Evolutionary conservation across 2,113 vertebrate species (phyloP), one percentile per base, ranked within the genome.

Genomic region (Psophia crepitans): DNA sequence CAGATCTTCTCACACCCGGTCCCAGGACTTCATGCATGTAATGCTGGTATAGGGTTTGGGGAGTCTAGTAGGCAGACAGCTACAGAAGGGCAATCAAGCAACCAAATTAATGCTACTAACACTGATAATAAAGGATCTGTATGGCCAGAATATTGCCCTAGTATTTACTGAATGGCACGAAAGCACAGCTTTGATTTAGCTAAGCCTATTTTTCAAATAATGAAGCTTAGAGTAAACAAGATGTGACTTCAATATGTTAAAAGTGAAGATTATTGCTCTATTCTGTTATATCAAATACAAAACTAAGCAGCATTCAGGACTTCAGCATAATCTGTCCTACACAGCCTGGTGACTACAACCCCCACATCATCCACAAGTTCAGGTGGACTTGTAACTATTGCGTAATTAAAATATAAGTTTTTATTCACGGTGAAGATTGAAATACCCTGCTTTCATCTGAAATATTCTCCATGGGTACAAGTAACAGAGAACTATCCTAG

Each of bases 161-260:
- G 49, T 44, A 78, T 23, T 63, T 89, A 61, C 9, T 81, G 56
- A 84, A 87, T 46, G 57, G 57, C 46, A 87, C 35, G 46, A 84
- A 81, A 87, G 65, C 37, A 70, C 20, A 89, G 74, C 85, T 94
- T 93, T 95, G 71, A 91, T 91, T 94, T 66, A 78, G 33, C 74
- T 76, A 79, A 93, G 58, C 65, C 74, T 84, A 1, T 85, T 79
- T 97, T 81, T 93, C 77, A 91, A 80, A 75, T 89, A 82, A 79
- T 46, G 69, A 94, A 84, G 81, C 77, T 95, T 49, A 87, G 43
- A 26, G 57, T 79, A 93, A 90, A 70, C 43, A 82, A 89, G 75
- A 70, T 43, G 18, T 74, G 69, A 88, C 68, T 92, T 60, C 68
- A 53, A 37, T 23, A 46, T 61, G 60, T 49, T 86, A 33, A 76